Conservation (phyloP, 1,140 invertebrate species). For the Thalassaphorura encarpata region DNA sequence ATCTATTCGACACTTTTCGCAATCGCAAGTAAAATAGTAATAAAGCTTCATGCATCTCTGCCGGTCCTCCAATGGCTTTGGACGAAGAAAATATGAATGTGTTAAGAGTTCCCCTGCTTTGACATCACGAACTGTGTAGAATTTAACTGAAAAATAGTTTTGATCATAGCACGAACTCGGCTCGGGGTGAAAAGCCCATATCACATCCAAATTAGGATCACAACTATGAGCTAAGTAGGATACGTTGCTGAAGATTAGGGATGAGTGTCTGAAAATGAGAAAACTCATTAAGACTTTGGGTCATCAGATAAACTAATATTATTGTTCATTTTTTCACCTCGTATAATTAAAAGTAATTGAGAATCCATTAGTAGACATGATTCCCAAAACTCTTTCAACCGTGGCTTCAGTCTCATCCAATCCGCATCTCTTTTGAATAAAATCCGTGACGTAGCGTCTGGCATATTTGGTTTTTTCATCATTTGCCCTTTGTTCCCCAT, state of each 20-base stretch:
- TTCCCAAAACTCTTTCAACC: constrained; percentile 1
- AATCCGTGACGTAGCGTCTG: not conserved
- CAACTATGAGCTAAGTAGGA: constrained; percentile 8
- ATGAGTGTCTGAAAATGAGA: not conserved
- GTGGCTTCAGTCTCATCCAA: not conserved
- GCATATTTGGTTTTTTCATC: constrained; percentile 2
- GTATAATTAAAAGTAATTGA: not conserved
- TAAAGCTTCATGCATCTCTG: not conserved
- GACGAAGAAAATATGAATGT: not conserved
- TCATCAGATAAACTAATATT: not conserved
- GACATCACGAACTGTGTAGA: not conserved
- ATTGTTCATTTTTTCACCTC: not conserved
- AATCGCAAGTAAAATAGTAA: constrained; percentile 6
- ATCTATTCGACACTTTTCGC: not conserved
- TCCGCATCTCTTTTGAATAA: not conserved
- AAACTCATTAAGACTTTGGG: not conserved
- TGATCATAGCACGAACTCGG: not conserved
- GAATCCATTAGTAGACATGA: constrained; percentile 1
- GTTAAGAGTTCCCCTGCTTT: not conserved
- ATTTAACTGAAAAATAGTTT: constrained; percentile 8
- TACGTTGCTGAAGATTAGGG: not conserved
- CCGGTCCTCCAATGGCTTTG: not conserved
- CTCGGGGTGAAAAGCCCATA: constrained; percentile 2
- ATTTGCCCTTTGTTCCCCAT: not conserved
- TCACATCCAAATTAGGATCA: not conserved